These are phyloP conservation scores for Sarcophaga peregrina DNA, from an alignment of 1,140 invertebrate genomes.

Conservation along the genomic window DNA sequence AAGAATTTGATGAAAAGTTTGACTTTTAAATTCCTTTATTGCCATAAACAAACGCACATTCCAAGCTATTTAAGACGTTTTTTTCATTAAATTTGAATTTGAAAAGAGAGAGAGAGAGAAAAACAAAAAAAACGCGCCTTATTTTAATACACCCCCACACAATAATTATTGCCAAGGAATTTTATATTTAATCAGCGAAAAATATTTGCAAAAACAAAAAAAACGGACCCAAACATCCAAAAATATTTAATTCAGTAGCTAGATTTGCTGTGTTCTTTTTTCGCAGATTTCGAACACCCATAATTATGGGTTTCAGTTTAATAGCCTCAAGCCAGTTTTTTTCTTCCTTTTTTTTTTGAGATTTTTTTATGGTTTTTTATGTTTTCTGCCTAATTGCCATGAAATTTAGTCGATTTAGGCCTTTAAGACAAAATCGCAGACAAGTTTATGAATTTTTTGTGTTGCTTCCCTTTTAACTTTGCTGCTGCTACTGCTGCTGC, in stretches of 20 bases:
- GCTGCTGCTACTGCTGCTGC: too few relatives aligned
- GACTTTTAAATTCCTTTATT: not conserved
- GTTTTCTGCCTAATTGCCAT: constrained; percentile 23
- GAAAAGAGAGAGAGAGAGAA: too few relatives aligned
- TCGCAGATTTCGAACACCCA: not conserved
- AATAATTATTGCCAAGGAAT: not conserved
- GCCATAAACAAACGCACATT: too few relatives aligned
- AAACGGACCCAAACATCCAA: not conserved
- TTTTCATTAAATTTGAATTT: too few relatives aligned
- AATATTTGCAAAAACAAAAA: not conserved
- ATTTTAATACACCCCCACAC: constrained; percentile 7
- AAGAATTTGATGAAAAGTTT: not conserved
- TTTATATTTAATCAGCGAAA: not conserved
- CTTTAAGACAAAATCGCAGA: constrained; percentile 42
- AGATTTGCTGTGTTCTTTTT: not conserved
- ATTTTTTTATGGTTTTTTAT: constrained; percentile 9
- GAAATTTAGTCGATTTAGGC: constrained; percentile 41
- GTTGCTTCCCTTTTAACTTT: not conserved
- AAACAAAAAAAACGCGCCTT: not conserved
- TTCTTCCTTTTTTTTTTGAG: not conserved
- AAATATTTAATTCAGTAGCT: constrained; percentile 25
- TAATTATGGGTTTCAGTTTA: not conserved
- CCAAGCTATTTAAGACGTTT: too few relatives aligned
- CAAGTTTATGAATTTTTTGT: constrained; percentile 20
- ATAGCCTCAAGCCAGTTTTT: not conserved